Conservation (phyloP, 2,888 invertebrate genomes). For the Aelia acuminata region DNA sequence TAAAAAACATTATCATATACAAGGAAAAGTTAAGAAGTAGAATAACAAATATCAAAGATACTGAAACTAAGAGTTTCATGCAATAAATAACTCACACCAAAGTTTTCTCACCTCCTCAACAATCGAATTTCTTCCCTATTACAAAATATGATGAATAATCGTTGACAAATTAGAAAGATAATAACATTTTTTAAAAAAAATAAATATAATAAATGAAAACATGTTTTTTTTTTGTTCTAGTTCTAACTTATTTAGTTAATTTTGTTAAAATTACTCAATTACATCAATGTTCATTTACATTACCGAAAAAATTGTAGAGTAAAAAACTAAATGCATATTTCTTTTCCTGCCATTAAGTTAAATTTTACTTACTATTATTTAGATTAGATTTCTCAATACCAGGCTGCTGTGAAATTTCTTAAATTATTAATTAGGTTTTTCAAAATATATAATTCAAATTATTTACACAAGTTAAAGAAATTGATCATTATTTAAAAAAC, state of each 20-base stretch:
- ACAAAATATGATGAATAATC: constrained; percentile 58
- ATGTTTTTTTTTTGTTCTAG: too few relatives aligned
- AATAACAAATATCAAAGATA: constrained; percentile 2
- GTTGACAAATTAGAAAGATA: neutral
- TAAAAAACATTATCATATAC: neutral
- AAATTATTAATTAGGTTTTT: neutral
- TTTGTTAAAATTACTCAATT: neutral
- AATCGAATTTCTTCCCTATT: constrained; percentile 66
- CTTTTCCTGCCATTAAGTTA: neutral
- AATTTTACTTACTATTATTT: neutral
- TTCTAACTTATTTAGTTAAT: neutral
- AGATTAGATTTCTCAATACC: neutral
- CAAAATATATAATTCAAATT: neutral
- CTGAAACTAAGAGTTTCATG: neutral
- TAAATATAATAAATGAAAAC: neutral
- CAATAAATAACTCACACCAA: constrained; percentile 59
- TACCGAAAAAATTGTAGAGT: neutral
- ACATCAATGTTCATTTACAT: neutral
- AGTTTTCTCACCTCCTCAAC: constrained; percentile 65
- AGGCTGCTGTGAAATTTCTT: neutral
- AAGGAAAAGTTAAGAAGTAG: constrained; percentile 19
- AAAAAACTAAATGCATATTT: neutral
- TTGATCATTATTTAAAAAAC: neutral
- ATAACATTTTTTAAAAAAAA: neutral
- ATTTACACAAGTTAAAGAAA: neutral